Evolutionary conservation across 1,140 invertebrate species (phyloP), one percentile per base, ranked within the genome.

Genomic region (Thaumetopoea pityocampa): DNA sequence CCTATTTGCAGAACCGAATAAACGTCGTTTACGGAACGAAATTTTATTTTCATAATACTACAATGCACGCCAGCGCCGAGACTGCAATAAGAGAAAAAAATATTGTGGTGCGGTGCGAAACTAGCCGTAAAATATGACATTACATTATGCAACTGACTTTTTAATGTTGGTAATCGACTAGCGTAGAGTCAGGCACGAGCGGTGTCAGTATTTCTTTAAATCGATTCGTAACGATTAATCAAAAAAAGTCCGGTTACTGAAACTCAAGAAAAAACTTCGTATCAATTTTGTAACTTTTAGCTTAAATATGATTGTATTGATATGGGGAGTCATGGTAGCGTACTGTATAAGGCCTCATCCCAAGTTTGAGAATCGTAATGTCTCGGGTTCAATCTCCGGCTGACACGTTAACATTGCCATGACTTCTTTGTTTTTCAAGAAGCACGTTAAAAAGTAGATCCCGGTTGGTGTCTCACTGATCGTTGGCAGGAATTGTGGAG

Each of bases 91-190:
- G 17, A 41, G 42, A 36, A 22, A 40, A 35, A 44, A 54, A 38
- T 30, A 50, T 30, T 42, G 51, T 20, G 23, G 36, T 7, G 19
- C 26, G 11, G n/a, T 43, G 24, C 20, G 34, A 33, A 52, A 51
- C 20, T 27, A 47, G 48, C 53, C 42, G 36, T 51, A 32, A 55
- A 60, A 51, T 50, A 52, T 52, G 46, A 38, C 27, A 30, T 32
- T 45, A 43, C 32, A 51, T 50, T 40, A 24, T 47, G 36, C 38
- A 53, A 51, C 36, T 45, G 40, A 57, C 36, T 61, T 37, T 49
- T 59, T 37, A 28, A 55, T 53, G 56, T 63, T 68, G 52, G 53
- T 44, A 68, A 68, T 64, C 53, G 49, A 65, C 68, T 66, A 51
- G 51, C 45, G 42, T 44, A 33, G 36, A 29, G 43, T 40, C 43